A percentile compares a stretch with the other conserved stretches of the same genome.
Evolutionary conservation across 2,797 vertebrate genomes (phyloP).

Genomic region (Rhynchonycteris naso): DNA sequence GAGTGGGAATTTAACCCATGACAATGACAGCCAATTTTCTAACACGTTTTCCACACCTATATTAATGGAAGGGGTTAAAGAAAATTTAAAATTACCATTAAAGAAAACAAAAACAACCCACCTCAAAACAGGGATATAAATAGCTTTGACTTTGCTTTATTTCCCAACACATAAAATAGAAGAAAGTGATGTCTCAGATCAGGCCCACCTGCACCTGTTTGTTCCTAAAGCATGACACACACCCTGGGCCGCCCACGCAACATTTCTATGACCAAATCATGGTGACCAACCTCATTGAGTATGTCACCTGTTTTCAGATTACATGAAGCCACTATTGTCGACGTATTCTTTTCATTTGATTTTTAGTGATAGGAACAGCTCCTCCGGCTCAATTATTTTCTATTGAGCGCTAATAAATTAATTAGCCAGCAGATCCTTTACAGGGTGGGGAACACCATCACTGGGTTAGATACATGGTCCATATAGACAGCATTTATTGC

Average conservation of each 20-base stretch:
- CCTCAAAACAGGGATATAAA: background rate
- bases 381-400: slow-evolving; percentile 15
- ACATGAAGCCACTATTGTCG: background rate
- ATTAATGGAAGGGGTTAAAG: background rate
- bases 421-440: background rate
- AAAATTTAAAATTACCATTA: background rate
- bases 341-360: background rate
- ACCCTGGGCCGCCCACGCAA: background rate
- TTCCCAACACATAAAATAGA: background rate
- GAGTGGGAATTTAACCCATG: background rate
- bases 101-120: background rate
- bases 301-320: background rate
- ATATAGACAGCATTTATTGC: background rate
- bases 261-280: background rate
- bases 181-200: background rate
- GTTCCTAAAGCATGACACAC: background rate
- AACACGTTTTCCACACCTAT: background rate
- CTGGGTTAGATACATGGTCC: background rate
- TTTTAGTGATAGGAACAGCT: background rate
- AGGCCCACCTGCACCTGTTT: background rate
- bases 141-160: background rate
- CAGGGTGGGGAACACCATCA: background rate
- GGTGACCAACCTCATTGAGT: background rate
- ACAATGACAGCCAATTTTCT: background rate
- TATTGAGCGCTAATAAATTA: background rate